Percentiles rank a stretch among this genome's conserved stretches.
Conservation (phyloP, 2,888 invertebrate species). For the Macrophya annulata region DNA sequence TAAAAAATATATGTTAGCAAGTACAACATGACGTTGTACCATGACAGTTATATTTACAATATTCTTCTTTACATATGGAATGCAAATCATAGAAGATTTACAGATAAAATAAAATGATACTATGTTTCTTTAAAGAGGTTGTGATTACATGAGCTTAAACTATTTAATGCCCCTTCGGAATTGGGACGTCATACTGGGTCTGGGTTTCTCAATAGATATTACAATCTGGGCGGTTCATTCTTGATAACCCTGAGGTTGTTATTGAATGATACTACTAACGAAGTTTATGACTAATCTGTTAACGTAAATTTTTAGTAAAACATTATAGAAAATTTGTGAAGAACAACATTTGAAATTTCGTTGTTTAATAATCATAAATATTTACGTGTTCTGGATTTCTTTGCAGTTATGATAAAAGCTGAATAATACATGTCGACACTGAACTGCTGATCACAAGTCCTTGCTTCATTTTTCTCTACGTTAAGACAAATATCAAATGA, state of each 20-base stretch:
- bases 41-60: conserved; percentile 21
- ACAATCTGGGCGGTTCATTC: conserved; percentile 16
- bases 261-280: conserved; percentile 26
- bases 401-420: conserved; percentile 26
- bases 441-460: conserved; percentile 31
- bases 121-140: conserved; percentile 13
- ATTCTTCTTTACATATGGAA: not conserved
- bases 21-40: not conserved
- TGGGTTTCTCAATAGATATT: conserved; percentile 44
- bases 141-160: conserved; percentile 7
- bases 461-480: conserved; percentile 28
- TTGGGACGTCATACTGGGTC: conserved; percentile 17
- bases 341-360: not conserved
- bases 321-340: not conserved
- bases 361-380: not conserved
- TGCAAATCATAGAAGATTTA: not conserved
- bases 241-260: conserved; percentile 55
- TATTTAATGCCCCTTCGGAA: conserved; percentile 28
- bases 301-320: not conserved
- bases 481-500: conserved; percentile 21
- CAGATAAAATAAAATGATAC: conserved; percentile 16
- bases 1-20: not conserved
- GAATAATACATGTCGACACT: not conserved
- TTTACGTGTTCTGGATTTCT: conserved; percentile 16
- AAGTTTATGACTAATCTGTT: conserved; percentile 29